Conservation (phyloP, 2,797 vertebrate species). For the Phataginus tetradactyla region DNA sequence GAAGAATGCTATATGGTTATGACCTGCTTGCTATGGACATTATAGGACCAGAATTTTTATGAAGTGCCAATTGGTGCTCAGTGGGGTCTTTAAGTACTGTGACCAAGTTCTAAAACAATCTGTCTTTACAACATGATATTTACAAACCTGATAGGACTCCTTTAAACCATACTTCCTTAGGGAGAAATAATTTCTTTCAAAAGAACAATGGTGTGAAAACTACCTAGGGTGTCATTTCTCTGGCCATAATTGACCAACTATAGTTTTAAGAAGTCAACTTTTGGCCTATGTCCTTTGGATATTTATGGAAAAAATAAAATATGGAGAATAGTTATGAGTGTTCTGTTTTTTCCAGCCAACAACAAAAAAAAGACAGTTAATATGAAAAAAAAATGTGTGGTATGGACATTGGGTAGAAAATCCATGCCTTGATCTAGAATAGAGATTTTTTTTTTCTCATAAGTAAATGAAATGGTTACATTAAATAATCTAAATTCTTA, state of each 20-base stretch:
- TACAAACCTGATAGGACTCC: neutral
- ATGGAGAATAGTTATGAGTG: neutral
- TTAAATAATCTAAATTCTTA: neutral
- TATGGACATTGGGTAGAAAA: neutral
- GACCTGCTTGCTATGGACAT: neutral
- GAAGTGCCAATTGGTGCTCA: neutral
- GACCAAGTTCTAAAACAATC: neutral
- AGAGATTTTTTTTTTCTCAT: neutral
- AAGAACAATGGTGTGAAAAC: neutral
- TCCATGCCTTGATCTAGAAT: neutral
- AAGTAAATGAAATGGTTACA: neutral
- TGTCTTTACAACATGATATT: neutral
- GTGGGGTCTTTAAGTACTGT: neutral
- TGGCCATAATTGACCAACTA: neutral
- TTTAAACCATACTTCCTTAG: neutral
- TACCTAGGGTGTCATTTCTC: neutral
- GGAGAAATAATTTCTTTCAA: neutral
- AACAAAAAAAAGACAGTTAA: neutral
- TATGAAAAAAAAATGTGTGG: neutral
- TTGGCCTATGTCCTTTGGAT: neutral
- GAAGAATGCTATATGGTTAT: neutral
- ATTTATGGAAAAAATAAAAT: neutral
- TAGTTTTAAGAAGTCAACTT: constrained; percentile 3
- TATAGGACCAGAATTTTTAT: neutral
- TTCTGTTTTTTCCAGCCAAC: neutral